These are phyloP conservation scores for Tragulus kanchil DNA, from an alignment of 2,113 vertebrate species.

Conservation along the genomic window DNA sequence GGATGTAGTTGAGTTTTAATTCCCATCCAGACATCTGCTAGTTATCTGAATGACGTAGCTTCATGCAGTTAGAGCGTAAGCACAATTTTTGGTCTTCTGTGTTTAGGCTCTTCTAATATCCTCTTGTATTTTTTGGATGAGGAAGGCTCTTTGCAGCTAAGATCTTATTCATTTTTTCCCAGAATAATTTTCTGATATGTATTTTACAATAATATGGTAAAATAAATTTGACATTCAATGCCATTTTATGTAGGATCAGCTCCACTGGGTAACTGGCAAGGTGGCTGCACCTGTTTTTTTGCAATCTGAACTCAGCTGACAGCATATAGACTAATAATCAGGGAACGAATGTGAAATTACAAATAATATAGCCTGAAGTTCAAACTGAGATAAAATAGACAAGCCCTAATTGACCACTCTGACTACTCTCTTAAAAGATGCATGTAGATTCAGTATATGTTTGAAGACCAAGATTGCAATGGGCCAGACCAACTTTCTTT, in stretches of 20 bases:
- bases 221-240: not conserved
- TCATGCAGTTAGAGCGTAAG: not conserved
- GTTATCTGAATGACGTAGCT: not conserved
- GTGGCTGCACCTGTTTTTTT: not conserved
- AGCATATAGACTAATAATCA: not conserved
- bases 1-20: not conserved
- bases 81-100: not conserved
- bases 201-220: constrained; percentile 43
- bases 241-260: not conserved
- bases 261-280: not conserved
- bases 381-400: not conserved
- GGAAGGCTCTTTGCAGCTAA: not conserved
- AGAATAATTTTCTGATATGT: not conserved
- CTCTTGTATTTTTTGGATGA: not conserved
- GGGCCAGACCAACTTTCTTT: not conserved
- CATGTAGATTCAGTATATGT: not conserved
- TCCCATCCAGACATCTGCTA: not conserved
- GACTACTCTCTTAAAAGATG: not conserved
- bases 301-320: not conserved
- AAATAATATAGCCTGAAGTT: not conserved
- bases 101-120: not conserved
- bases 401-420: not conserved
- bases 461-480: not conserved
- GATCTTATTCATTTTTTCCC: constrained; percentile 13
- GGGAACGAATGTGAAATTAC: not conserved